Evolutionary conservation across 2,888 invertebrate genomes (phyloP).

Genomic region (Sclerodermus sp.): DNA sequence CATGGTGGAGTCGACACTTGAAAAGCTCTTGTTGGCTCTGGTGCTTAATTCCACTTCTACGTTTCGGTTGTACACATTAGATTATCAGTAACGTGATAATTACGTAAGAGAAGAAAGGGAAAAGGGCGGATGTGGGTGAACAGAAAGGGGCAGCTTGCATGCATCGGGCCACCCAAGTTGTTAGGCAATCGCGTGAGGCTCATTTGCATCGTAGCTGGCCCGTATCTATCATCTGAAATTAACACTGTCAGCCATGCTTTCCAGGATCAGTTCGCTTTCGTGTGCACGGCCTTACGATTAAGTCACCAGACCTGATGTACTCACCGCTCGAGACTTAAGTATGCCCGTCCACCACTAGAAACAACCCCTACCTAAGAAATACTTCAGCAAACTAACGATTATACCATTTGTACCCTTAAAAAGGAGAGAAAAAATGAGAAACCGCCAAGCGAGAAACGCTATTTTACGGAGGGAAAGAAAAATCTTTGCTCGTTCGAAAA

Average conservation of each 20-base stretch:
- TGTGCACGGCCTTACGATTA: conserved; percentile 38
- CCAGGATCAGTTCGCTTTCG: conserved; percentile 36
- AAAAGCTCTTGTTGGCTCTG: neutral
- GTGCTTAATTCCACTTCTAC: neutral
- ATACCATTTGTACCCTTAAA: too few species aligned
- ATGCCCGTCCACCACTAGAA: too few species aligned
- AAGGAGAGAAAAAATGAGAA: too few species aligned
- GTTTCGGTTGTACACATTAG: conserved; percentile 6
- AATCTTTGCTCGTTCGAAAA: too few species aligned
- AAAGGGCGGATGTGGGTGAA: conserved; percentile 1
- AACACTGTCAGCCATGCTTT: conserved; percentile 49
- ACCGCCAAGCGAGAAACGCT: too few species aligned
- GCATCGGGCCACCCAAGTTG: conserved; percentile 24
- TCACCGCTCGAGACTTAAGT: neutral
- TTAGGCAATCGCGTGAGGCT: conserved; percentile 45
- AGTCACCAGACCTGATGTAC: conserved; percentile 37
- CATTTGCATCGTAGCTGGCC: conserved; percentile 43
- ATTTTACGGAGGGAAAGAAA: too few species aligned
- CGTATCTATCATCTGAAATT: conserved; percentile 54
- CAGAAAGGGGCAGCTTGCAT: conserved; percentile 19
- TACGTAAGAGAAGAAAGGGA: conserved; percentile 16
- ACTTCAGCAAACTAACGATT: too few species aligned
- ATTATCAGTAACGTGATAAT: conserved; percentile 23
- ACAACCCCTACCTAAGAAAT: too few species aligned
- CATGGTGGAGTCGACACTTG: too few species aligned